These are phyloP conservation scores for Leptopilina myrica DNA, from an alignment of 2,888 invertebrate species.

Conservation along the genomic window DNA sequence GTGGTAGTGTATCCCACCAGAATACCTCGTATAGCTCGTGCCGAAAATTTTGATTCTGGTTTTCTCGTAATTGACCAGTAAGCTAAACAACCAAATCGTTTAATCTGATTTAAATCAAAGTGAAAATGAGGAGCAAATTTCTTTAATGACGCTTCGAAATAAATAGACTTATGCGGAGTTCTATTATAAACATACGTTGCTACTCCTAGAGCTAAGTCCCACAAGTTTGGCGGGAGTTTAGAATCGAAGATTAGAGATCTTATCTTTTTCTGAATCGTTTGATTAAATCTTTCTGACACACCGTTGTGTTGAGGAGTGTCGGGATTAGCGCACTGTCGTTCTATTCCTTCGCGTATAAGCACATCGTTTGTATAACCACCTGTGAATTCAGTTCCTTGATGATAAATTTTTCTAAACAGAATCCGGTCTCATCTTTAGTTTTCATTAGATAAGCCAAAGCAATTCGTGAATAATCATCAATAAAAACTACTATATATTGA, in stretches of 20 bases:
- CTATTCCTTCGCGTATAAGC: conserved; percentile 23
- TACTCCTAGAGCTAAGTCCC: conserved; percentile 54
- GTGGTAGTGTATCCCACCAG: conserved; percentile 44
- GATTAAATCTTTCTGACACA: conserved; percentile 51
- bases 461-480: conserved; percentile 58
- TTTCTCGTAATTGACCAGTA: conserved; percentile 51
- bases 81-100: conserved; percentile 52
- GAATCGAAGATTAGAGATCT: conserved; percentile 48
- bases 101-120: conserved; percentile 48
- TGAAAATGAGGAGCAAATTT: conserved; percentile 49
- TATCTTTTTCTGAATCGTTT: conserved; percentile 48
- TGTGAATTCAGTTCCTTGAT: conserved; percentile 48
- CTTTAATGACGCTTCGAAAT: conserved; percentile 45
- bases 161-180: conserved; percentile 48
- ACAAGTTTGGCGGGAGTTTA: conserved; percentile 51
- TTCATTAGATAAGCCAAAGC: conserved; percentile 56
- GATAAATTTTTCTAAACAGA: conserved; percentile 51
- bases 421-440: conserved; percentile 51
- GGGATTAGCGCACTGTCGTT: conserved; percentile 38
- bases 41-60: conserved; percentile 49
- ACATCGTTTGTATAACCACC: conserved; percentile 38
- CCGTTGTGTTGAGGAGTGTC: conserved; percentile 54
- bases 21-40: conserved; percentile 48
- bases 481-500: conserved; percentile 53
- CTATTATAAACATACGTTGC: conserved; percentile 56